Percentiles rank a stretch among this genome's conserved stretches.
Evolutionary conservation across 1,140 invertebrate species (phyloP).

Genomic region (Lepidurus arcticus): DNA sequence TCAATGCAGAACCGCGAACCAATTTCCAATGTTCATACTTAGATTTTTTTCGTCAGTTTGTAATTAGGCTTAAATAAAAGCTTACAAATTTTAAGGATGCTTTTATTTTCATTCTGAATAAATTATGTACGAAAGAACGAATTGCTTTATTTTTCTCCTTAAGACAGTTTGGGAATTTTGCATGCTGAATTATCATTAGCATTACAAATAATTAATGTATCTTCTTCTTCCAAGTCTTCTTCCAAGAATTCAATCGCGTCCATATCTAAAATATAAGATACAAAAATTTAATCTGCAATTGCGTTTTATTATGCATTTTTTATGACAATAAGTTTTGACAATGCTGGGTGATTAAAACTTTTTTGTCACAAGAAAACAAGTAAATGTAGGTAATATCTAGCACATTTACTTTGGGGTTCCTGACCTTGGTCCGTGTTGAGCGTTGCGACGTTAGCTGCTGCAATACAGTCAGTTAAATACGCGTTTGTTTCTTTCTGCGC

Average conservation of each 20-base stretch:
- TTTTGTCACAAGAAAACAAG: background rate
- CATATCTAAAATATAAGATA: background rate
- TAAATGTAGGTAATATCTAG: background rate
- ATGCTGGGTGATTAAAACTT: no score
- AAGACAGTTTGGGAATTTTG: background rate
- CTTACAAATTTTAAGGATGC: no score
- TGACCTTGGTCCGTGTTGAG: background rate
- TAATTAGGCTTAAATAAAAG: no score
- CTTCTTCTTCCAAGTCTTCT: background rate
- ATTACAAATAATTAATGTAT: background rate
- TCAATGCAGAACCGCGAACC: no score
- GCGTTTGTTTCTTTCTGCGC: background rate
- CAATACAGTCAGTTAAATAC: background rate
- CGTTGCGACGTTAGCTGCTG: background rate
- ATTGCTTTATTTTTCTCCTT: background rate
- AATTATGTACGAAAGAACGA: no score
- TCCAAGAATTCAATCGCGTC: background rate
- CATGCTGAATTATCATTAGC: background rate
- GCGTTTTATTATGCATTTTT: no score
- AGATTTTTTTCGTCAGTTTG: no score
- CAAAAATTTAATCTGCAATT: no score
- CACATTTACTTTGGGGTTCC: slow-evolving; percentile 42
- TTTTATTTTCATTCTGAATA: no score
- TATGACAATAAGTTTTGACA: no score
- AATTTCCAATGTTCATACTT: no score